Percentiles rank a stretch among this genome's conserved stretches.
These are phyloP conservation scores for Pyrgilauda ruficollis DNA, from an alignment of 2,113 vertebrate species.

Conservation along the genomic window DNA sequence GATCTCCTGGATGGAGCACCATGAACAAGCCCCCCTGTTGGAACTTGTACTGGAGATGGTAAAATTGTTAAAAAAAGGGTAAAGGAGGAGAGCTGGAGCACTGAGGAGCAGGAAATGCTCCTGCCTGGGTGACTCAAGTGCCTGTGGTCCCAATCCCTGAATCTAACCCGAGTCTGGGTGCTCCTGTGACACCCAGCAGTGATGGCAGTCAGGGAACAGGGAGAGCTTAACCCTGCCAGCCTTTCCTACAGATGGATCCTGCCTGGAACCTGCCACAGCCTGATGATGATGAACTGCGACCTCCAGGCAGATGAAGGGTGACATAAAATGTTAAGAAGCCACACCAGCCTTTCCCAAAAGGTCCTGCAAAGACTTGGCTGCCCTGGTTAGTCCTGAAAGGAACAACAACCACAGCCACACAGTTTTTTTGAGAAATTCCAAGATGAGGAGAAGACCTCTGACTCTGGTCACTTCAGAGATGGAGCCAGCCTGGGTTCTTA, in stretches of 20 bases:
- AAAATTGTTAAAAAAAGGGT: background rate
- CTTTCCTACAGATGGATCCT: background rate
- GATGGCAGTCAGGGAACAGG: background rate
- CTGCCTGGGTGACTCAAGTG: background rate
- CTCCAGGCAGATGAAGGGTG: background rate
- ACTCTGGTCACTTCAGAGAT: background rate
- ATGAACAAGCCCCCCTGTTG: background rate
- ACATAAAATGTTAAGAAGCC: background rate
- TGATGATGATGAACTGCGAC: background rate
- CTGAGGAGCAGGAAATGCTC: background rate
- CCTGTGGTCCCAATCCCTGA: background rate
- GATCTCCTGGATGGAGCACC: background rate
- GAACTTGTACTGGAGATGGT: background rate
- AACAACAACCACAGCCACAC: background rate
- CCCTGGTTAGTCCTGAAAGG: background rate
- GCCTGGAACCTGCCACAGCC: background rate
- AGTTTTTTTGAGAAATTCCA: background rate
- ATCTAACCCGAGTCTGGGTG: background rate
- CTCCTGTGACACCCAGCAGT: background rate
- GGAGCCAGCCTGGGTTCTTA: background rate
- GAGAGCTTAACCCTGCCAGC: background rate
- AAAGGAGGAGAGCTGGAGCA: background rate
- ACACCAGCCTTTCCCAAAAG: background rate
- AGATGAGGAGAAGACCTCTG: background rate
- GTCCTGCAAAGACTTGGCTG: background rate